phyloP scores from a whole-genome alignment of 2,888 invertebrate species.

The Ethmia dodecea region DNA sequence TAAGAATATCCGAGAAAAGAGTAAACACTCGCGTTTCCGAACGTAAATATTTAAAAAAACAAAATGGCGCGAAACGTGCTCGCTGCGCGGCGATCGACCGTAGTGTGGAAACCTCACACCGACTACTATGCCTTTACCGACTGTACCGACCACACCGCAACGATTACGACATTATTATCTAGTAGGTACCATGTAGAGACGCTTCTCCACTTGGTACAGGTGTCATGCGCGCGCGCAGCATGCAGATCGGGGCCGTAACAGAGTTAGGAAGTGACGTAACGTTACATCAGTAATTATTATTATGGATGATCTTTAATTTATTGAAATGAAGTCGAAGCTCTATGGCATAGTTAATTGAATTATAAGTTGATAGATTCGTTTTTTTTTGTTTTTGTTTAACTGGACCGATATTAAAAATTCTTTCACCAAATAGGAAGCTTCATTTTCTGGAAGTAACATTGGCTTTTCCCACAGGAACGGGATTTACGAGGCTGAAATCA shows the following conservation, averaged over 20 bases:
- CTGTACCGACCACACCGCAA: background rate
- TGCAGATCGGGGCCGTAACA: constrained; percentile 1
- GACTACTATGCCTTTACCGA: constrained; percentile 5
- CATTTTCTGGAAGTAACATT: too few relatives aligned
- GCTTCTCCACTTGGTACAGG: too few relatives aligned
- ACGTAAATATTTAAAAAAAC: constrained; percentile 20
- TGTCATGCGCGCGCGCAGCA: constrained; percentile 9
- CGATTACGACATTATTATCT: background rate
- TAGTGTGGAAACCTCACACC: constrained; percentile 27
- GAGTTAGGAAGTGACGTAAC: background rate
- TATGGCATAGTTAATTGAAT: too few relatives aligned
- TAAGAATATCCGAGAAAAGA: background rate
- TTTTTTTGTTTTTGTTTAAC: too few relatives aligned
- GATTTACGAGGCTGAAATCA: too few relatives aligned
- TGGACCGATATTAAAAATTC: too few relatives aligned
- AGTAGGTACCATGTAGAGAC: background rate
- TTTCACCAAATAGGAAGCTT: too few relatives aligned
- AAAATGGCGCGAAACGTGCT: constrained; percentile 37
- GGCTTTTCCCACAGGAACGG: too few relatives aligned
- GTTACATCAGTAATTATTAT: too few relatives aligned
- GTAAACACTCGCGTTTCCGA: constrained; percentile 6
- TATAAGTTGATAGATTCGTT: too few relatives aligned
- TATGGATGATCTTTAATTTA: too few relatives aligned
- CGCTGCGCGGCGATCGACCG: constrained; percentile 26
- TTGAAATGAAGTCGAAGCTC: too few relatives aligned